Conservation (phyloP, 2,113 vertebrate genomes). For the Corythornis cristatus region DNA sequence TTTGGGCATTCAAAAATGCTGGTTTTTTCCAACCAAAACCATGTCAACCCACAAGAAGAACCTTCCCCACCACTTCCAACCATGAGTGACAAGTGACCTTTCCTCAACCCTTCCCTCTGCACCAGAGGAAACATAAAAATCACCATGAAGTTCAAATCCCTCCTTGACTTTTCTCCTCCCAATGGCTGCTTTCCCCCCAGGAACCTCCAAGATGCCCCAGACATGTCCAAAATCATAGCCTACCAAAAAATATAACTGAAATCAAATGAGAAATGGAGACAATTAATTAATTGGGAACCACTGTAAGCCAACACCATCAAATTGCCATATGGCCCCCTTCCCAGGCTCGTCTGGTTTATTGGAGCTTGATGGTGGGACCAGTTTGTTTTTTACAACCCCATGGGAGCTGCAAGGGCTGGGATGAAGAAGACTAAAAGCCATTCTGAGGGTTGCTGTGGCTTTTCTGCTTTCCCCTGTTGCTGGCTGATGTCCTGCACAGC, state of each 20-base stretch:
- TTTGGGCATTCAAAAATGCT: background rate
- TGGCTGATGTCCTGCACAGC: slow-evolving; percentile 24
- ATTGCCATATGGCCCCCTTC: rapidly evolving
- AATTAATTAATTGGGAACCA: background rate
- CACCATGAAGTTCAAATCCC: rapidly evolving
- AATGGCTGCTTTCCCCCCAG: rapidly evolving
- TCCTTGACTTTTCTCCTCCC: background rate
- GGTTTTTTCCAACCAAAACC: background rate
- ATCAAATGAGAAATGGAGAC: rapidly evolving
- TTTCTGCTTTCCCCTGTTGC: background rate
- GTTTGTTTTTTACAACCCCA: background rate
- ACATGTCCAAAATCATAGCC: background rate
- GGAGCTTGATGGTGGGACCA: rapidly evolving
- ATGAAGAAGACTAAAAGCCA: background rate
- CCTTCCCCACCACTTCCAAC: background rate
- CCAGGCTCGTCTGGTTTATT: rapidly evolving
- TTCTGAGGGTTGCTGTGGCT: background rate
- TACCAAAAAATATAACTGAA: background rate
- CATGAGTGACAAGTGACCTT: background rate
- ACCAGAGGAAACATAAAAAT: background rate
- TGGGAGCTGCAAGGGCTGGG: background rate
- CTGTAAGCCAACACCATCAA: background rate
- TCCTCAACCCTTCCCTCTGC: background rate
- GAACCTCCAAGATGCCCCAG: background rate
- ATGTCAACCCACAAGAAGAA: background rate